These are phyloP conservation scores for Gadus chalcogrammus DNA, from an alignment of 2,113 vertebrate species.

Conservation along the genomic window DNA sequence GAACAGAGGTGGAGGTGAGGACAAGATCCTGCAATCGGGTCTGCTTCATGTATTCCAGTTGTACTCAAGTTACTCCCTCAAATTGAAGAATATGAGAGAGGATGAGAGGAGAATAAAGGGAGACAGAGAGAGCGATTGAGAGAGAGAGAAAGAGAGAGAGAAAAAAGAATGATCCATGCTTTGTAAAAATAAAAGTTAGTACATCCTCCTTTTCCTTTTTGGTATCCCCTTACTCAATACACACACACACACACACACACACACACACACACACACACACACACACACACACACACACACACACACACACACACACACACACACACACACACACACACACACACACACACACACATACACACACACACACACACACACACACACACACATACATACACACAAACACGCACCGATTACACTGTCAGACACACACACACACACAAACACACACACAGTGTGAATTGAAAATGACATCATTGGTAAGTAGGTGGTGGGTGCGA, in stretches of 20 bases:
- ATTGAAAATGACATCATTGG: background rate
- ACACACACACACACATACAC: background rate
- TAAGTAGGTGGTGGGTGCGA: background rate
- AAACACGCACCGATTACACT: background rate
- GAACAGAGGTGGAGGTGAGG: too few relatives aligned
- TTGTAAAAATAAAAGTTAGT: too few relatives aligned
- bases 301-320: background rate
- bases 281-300: background rate
- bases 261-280: background rate
- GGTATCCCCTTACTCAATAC: too few relatives aligned
- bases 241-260: too few relatives aligned
- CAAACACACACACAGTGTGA: background rate
- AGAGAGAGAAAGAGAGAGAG: background rate
- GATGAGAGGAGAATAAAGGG: background rate
- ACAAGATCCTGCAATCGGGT: too few relatives aligned
- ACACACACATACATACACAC: background rate
- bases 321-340: background rate
- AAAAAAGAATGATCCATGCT: conserved; percentile 1
- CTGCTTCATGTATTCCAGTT: too few relatives aligned
- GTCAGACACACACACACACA: background rate
- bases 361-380: background rate
- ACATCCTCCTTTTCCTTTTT: too few relatives aligned
- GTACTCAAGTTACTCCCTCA: too few relatives aligned
- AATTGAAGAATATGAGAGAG: background rate
- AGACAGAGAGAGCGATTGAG: conserved; percentile 7